Conservation (phyloP, 1,140 invertebrate genomes). For the Drosophila tsacasi region DNA sequence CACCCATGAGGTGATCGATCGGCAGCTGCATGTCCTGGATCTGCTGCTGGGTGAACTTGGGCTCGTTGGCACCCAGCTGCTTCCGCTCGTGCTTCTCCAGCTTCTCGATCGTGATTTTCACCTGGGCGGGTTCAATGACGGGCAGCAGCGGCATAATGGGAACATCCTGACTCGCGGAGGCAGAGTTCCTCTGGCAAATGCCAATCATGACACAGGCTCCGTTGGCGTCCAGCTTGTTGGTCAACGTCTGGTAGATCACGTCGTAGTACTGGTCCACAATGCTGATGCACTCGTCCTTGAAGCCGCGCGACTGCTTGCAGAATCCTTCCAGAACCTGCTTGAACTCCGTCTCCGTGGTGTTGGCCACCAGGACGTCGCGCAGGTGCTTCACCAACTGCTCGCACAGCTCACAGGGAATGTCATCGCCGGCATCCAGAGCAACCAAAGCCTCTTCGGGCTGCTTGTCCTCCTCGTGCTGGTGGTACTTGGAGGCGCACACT, state of each 20-base stretch:
- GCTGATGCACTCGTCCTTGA: conserved; percentile 88
- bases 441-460: conserved; percentile 85
- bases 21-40: conserved; percentile 87
- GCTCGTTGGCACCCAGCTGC: conserved; percentile 72
- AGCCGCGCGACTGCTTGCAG: conserved; percentile 92
- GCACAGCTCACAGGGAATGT: conserved; percentile 93
- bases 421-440: conserved; percentile 86
- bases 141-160: conserved; percentile 82
- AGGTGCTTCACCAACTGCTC: conserved; percentile 92
- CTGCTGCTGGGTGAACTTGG: conserved; percentile 70
- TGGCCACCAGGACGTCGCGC: conserved; percentile 92
- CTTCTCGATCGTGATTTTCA: conserved; percentile 77
- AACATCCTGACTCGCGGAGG: conserved; percentile 16
- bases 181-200: conserved; percentile 87
- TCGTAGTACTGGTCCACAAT: conserved; percentile 92
- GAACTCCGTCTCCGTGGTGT: conserved; percentile 94
- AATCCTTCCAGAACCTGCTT: conserved; percentile 91
- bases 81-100: conserved; percentile 27
- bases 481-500: conserved; percentile 89
- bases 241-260: conserved; percentile 90
- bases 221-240: conserved; percentile 89
- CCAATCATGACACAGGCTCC: conserved; percentile 89
- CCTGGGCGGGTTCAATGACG: conserved; percentile 63
- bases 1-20: conserved; percentile 88
- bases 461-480: conserved; percentile 87